phyloP scores from a whole-genome alignment of 2,113 vertebrate genomes.

The Archilochus colubris region DNA sequence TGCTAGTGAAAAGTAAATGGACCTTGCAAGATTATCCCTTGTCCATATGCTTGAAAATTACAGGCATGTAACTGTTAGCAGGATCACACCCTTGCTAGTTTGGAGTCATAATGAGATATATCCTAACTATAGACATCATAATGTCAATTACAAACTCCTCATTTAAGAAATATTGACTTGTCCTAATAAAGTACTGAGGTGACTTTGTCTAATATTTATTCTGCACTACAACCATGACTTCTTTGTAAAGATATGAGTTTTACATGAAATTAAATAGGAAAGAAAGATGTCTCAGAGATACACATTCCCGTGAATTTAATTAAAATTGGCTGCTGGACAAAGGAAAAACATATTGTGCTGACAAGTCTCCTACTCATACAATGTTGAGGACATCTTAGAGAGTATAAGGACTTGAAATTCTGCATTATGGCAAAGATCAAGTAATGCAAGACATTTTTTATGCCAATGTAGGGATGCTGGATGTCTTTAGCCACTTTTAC shows the following conservation, averaged over 20 bases:
- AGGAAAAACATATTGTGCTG: background rate
- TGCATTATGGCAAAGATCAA: background rate
- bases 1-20: background rate
- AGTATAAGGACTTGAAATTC: background rate
- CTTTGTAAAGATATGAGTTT: background rate
- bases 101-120: background rate
- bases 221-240: background rate
- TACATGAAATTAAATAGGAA: background rate
- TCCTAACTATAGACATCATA: background rate
- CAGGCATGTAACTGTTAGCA: background rate
- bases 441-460: background rate
- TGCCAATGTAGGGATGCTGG: background rate
- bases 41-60: background rate
- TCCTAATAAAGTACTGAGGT: background rate
- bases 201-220: background rate
- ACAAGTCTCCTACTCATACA: background rate
- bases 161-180: background rate
- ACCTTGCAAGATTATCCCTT: background rate
- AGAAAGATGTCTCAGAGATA: background rate
- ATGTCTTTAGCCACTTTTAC: background rate
- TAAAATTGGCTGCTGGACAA: background rate
- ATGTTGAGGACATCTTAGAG: background rate
- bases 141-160: background rate
- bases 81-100: background rate
- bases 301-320: fast-evolving